A percentile compares a stretch with the other conserved stretches of the same genome.
phyloP scores from a whole-genome alignment of 2,888 invertebrate genomes.

The Diarsia rubi region DNA sequence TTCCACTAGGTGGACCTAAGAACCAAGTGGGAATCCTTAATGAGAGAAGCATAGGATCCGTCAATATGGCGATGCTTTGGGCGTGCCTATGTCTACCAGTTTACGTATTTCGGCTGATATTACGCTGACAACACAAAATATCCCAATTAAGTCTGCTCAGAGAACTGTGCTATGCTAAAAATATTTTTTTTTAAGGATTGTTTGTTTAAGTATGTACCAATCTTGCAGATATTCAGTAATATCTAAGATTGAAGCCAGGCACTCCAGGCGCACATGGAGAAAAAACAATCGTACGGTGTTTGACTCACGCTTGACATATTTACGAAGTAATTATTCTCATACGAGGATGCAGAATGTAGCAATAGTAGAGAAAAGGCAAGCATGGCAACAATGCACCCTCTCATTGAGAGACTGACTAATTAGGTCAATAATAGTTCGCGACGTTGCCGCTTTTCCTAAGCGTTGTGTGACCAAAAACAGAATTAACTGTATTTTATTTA shows the following conservation, averaged over 20 bases:
- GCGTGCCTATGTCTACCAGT: not conserved
- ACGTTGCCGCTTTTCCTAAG: constrained; percentile 46
- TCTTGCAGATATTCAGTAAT: not conserved
- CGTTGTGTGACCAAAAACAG: constrained; percentile 31
- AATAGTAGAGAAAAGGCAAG: constrained; percentile 31
- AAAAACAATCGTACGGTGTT: not conserved
- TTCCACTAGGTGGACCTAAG: not conserved
- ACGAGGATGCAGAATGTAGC: constrained; percentile 8
- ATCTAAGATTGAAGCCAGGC: not conserved
- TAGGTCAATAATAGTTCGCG: constrained; percentile 55
- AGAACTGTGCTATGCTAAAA: too few species aligned
- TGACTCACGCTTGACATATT: constrained; percentile 7
- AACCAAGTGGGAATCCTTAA: too few species aligned
- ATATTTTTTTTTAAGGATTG: too few species aligned
- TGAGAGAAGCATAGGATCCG: not conserved
- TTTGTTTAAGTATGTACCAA: not conserved
- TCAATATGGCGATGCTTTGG: not conserved
- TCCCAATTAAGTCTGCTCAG: too few species aligned
- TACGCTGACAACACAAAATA: too few species aligned
- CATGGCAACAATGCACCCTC: constrained; percentile 38
- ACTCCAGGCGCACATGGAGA: not conserved
- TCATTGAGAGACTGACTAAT: constrained; percentile 56
- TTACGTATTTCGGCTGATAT: too few species aligned
- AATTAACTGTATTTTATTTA: not conserved
- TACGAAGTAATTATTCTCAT: constrained; percentile 30